Evolutionary conservation across 1,140 invertebrate species (phyloP), one percentile per base, ranked within the genome.

Genomic region (Panagrolaimus sp.): DNA sequence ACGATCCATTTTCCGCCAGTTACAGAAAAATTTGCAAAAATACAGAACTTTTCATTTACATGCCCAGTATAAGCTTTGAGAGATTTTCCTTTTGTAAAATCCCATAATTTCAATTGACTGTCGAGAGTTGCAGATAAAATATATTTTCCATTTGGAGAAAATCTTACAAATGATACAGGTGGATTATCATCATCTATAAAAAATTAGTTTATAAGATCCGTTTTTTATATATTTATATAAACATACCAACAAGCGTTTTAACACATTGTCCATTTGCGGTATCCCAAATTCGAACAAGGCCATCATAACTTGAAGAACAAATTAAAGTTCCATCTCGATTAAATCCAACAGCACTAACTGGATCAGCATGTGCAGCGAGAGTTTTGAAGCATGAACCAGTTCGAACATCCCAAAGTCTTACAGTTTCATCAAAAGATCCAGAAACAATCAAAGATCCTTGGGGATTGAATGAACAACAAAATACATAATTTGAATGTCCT

Each of bases 1-100:
- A 98, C 95, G 84, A 99, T 98, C 96, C 96, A 99, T 88, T 98
- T 98, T 84, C 95, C 96, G 71, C 96, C 96, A 55, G 96, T 99
- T 4, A 98, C 94, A 65, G 95, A 98, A 84, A 99, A 99, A 85
- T 98, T 99, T 26, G 96, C 95, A 86, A 98, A 98, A 84, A 99
- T 96, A 84, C 96, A 98, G 85, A 98, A 99, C 84, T 98, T 98
- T 86, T 98, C 94, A 87, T 99, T 99, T 84, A 91, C 92, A 84
- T 99, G 96, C 0, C 95, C 95, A 0, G 90, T 91, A 78, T 99
- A 99, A 0, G 93, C 96, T 87, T 98, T 98, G 17, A 99, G 86
- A 85, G 94, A 96, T 84, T 88, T 88, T 74, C 87, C 87, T 88
- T 98, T 96, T 70, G 91, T 95, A 85, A 98, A 98, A 84, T 99